Percentiles rank a stretch among this genome's conserved stretches.
These are phyloP conservation scores for Bovichtus diacanthus DNA, from an alignment of 2,797 vertebrate genomes.

Conservation along the genomic window DNA sequence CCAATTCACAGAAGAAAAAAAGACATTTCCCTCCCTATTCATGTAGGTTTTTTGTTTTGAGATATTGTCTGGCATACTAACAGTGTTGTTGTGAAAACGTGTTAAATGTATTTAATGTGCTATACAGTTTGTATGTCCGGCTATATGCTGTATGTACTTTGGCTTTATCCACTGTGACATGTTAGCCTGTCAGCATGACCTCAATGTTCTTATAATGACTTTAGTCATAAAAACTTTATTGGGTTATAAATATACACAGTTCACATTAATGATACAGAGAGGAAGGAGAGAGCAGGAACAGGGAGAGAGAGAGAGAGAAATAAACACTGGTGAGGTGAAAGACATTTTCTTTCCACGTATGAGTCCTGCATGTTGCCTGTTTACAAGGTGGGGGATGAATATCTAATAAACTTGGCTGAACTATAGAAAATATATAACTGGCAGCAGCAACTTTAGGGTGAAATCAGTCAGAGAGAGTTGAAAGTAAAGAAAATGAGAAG, in stretches of 20 bases:
- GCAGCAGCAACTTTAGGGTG: not conserved
- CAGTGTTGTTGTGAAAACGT: not conserved
- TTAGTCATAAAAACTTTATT: conserved; percentile 65
- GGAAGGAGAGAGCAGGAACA: not conserved
- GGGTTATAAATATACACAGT: conserved; percentile 67
- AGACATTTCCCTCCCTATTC: not conserved
- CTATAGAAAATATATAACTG: not conserved
- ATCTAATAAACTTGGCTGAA: conserved; percentile 11
- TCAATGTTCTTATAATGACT: conserved; percentile 52
- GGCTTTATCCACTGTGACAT: conserved; percentile 39
- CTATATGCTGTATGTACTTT: conserved; percentile 29
- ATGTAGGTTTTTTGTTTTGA: not conserved
- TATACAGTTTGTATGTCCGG: conserved; percentile 11
- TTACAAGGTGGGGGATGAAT: not conserved
- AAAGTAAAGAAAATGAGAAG: not conserved
- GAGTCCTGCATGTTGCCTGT: conserved; percentile 10
- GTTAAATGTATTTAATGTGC: not conserved
- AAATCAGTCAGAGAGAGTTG: not conserved
- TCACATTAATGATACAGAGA: conserved; percentile 47
- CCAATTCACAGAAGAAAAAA: not conserved
- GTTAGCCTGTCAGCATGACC: conserved; percentile 58
- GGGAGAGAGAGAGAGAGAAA: not conserved
- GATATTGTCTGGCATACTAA: not conserved
- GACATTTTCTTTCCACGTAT: not conserved
- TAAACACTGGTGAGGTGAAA: not conserved